phyloP scores from a whole-genome alignment of 2,113 vertebrate genomes.

The Pangasianodon gigas region DNA sequence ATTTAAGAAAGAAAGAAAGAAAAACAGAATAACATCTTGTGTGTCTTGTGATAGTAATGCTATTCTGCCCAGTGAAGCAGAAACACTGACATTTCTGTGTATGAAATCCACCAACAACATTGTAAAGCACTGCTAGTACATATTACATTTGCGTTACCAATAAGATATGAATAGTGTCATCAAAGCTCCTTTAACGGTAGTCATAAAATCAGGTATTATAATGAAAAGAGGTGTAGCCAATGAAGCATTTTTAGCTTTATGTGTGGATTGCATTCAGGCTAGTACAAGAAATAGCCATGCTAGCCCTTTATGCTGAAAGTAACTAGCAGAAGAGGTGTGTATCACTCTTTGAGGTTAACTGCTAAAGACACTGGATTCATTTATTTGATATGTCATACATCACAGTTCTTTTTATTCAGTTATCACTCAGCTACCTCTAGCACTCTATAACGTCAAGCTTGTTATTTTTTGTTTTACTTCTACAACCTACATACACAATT shows the following conservation, averaged over 20 bases:
- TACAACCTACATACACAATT: background rate
- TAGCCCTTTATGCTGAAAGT: background rate
- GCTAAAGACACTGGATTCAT: background rate
- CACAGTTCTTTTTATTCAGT: background rate
- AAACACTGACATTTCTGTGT: background rate
- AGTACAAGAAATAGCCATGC: background rate
- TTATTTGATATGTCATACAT: conserved; percentile 8
- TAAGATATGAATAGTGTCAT: background rate
- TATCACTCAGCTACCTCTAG: conserved; percentile 12
- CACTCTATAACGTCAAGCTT: background rate
- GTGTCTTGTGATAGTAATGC: no score
- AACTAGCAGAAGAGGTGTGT: background rate
- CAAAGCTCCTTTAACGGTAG: background rate
- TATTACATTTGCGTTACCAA: background rate
- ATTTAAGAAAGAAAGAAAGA: no score
- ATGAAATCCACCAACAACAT: background rate
- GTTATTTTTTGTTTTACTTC: background rate
- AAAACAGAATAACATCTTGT: no score
- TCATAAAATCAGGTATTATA: background rate
- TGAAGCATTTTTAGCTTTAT: background rate
- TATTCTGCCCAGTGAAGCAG: background rate
- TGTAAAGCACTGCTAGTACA: background rate
- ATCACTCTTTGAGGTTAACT: background rate
- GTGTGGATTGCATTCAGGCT: background rate
- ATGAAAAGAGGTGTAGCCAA: background rate